Base-by-base conservation (phyloP, 2,888 invertebrate genomes). In the Polydrusus tereticollis region DNA sequence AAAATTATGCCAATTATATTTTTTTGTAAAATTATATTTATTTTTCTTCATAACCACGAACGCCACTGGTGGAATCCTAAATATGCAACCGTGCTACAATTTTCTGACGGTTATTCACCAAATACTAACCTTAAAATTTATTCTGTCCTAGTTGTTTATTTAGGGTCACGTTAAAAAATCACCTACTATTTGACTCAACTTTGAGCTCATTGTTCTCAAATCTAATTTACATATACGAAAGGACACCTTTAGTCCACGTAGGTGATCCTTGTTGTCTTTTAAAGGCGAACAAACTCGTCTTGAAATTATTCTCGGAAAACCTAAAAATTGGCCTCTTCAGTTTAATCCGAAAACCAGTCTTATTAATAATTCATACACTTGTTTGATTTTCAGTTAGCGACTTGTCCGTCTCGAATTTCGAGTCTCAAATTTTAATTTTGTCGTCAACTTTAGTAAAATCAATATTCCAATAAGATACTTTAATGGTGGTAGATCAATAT, bases 331-430 rank as follows among this genome's bases (percentile, higher is more conserved):
- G 52, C 52, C 52, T 14, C 52, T 29, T 52, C 26, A 52, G 14
- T 50, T 29, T 45, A 45, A 63, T 29, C n/a, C 45, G 1, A 29
- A 63, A 62, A 63, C 45, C 47, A 63, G 62, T 63, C 23, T 14
- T 47, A 26, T 63, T 63, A 50, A 63, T 63, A 63, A 63, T 63
- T 63, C 62, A 63, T 63, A 63, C 20, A 63, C 14, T 16, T 63
- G 45, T 63, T 63, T 63, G 62, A 47, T 63, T 63, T 47, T 63
- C 62, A 47, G 21, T 63, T 63, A 63, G 45, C 60, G 60, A 26
- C 45, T 52, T 26, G 16, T 7, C 8, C 12, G 23, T 29, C 29
- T 52, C 52, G 52, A 52, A 23, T 52, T 14, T 52, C 16, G 7
- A 52, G 52, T 52, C 16, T 26, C 14, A n/a, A 3, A 52, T 52